Conservation (phyloP, 2,888 invertebrate species). For the Lamproptera curius region DNA sequence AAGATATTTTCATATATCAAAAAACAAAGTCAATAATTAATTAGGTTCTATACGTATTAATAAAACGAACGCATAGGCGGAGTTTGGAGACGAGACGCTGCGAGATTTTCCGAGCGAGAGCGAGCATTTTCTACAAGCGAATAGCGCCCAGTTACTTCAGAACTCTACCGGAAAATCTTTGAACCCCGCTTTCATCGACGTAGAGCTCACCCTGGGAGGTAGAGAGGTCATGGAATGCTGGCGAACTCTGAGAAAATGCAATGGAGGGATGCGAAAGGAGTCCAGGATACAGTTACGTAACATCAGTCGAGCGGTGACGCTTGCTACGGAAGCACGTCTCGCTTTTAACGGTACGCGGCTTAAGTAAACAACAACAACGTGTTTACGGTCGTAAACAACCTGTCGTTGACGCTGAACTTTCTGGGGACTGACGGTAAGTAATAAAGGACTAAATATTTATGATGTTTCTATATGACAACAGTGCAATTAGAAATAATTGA, state of each 20-base stretch:
- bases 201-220: conserved; percentile 22
- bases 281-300: conserved; percentile 70
- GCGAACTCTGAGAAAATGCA: conserved; percentile 44
- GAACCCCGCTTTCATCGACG: not conserved
- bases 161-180: too few species aligned
- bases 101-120: conserved; percentile 54
- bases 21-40: too few species aligned
- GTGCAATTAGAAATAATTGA: too few species aligned
- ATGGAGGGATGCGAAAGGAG: conserved; percentile 52
- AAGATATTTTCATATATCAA: too few species aligned
- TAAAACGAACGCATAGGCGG: conserved; percentile 51
- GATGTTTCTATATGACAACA: too few species aligned
- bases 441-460: conserved; percentile 29
- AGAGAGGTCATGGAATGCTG: conserved; percentile 38
- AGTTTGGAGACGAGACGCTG: conserved; percentile 39
- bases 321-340: conserved; percentile 48
- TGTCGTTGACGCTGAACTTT: conserved; percentile 28
- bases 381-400: conserved; percentile 69
- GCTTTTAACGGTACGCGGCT: conserved; percentile 28
- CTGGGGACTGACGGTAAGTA: conserved; percentile 33
- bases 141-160: conserved; percentile 34
- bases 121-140: conserved; percentile 36
- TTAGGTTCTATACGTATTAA: too few species aligned
- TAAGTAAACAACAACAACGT: conserved; percentile 75
- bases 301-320: conserved; percentile 57